These are phyloP conservation scores for Henricia sp. DNA, from an alignment of 53 echinoderm and acorn worm genomes.

Conservation along the genomic window DNA sequence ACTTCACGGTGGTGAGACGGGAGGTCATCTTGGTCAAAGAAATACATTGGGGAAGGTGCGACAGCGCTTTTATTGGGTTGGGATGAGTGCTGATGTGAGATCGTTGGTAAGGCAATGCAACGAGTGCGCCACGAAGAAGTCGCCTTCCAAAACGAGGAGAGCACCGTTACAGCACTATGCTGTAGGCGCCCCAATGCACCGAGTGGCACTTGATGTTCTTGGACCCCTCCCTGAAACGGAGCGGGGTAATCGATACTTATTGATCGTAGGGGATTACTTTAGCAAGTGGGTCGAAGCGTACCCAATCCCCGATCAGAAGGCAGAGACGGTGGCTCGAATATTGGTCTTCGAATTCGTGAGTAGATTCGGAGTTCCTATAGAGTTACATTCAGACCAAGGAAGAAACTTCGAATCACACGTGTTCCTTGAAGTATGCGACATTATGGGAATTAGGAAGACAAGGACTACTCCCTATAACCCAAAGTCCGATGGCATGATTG, in stretches of 20 bases:
- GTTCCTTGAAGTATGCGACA: too few relatives aligned
- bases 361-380: not conserved
- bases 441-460: not conserved
- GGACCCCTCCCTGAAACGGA: not conserved
- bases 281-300: not conserved
- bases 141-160: not conserved
- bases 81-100: constrained; percentile 31
- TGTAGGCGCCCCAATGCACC: not conserved
- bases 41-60: constrained; percentile 48
- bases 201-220: not conserved
- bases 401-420: too few relatives aligned
- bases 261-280: too few relatives aligned
- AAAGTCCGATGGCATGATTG: not conserved
- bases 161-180: not conserved
- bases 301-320: not conserved
- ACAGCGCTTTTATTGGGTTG: constrained; percentile 44
- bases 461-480: not conserved
- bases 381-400: not conserved
- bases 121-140: not conserved
- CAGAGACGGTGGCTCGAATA: not conserved
- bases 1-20: constrained; percentile 25
- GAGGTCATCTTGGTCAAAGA: constrained; percentile 34
- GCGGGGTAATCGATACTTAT: not conserved
- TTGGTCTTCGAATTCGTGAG: not conserved
- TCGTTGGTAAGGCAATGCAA: not conserved